A percentile compares a stretch with the other conserved stretches of the same genome.
These are phyloP conservation scores for Aulostomus chinensis DNA, from an alignment of 2,797 vertebrate genomes.

Conservation along the genomic window DNA sequence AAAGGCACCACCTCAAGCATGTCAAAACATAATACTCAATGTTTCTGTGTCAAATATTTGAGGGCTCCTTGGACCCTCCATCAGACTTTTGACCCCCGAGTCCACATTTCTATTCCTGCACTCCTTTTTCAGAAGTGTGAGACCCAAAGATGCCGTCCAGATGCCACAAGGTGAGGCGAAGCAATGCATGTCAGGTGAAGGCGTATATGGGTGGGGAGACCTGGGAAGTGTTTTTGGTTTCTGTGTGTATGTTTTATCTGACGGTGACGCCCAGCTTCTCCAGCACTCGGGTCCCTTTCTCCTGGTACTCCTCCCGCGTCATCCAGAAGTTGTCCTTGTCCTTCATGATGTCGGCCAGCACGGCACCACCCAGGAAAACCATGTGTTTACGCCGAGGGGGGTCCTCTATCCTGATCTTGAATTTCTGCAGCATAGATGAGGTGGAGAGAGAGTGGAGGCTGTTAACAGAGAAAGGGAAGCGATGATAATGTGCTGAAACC, in stretches of 20 bases:
- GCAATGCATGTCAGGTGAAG: slow-evolving; percentile 11
- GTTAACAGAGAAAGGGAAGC: slow-evolving; percentile 23
- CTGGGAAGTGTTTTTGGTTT: not conserved
- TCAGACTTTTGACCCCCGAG: no score
- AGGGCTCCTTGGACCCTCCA: no score
- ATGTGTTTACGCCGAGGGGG: slow-evolving; percentile 94
- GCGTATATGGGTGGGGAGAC: not conserved
- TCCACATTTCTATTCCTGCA: not conserved
- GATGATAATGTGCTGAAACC: slow-evolving; percentile 1
- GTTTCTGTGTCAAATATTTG: slow-evolving; percentile 1
- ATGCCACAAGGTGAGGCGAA: slow-evolving; percentile 1
- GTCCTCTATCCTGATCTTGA: slow-evolving; percentile 86
- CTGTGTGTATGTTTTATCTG: slow-evolving; percentile 86
- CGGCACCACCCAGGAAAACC: slow-evolving; percentile 97
- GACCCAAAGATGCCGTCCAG: not conserved
- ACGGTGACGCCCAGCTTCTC: slow-evolving; percentile 99
- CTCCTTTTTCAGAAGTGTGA: slow-evolving; percentile 1
- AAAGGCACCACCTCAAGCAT: not conserved
- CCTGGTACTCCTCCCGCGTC: slow-evolving; percentile 96
- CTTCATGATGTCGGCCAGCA: slow-evolving; percentile 99
- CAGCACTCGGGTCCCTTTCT: slow-evolving; percentile 95
- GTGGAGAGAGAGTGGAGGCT: not conserved
- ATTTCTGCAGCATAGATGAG: slow-evolving; percentile 80
- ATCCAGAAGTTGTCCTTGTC: slow-evolving; percentile 99
- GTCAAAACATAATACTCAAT: not conserved